phyloP scores from a whole-genome alignment of 1,140 invertebrate species.

The Maniola jurtina region DNA sequence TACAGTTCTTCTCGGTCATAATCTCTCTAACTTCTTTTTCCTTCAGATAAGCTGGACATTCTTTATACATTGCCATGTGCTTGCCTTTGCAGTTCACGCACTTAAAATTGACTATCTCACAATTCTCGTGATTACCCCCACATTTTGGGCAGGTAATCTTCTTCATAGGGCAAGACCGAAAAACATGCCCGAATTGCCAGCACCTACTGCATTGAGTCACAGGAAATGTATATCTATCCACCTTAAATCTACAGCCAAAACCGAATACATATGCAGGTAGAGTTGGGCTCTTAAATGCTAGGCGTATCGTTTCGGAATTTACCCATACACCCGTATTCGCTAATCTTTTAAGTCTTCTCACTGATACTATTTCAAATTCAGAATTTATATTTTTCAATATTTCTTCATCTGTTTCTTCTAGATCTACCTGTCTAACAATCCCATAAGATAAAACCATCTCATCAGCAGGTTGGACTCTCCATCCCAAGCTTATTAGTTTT shows the following conservation, averaged over 20 bases:
- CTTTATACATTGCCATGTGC: slow-evolving; percentile 34
- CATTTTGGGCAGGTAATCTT: slow-evolving; percentile 39
- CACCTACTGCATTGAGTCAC: slow-evolving; percentile 26
- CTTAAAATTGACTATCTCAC: slow-evolving; percentile 20
- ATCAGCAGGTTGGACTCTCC: not conserved
- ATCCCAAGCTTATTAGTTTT: slow-evolving; percentile 6
- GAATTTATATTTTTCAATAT: slow-evolving; percentile 9
- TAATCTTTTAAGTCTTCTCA: slow-evolving; percentile 3
- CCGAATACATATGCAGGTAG: slow-evolving; percentile 6
- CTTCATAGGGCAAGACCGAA: slow-evolving; percentile 23
- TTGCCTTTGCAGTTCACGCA: slow-evolving; percentile 35
- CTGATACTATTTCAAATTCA: slow-evolving; percentile 6
- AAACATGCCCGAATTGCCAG: not conserved
- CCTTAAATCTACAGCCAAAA: slow-evolving; percentile 20
- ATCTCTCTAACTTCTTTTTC: slow-evolving; percentile 15
- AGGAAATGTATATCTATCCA: slow-evolving; percentile 26
- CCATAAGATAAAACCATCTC: slow-evolving; percentile 5
- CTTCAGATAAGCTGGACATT: slow-evolving; percentile 32
- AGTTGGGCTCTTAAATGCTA: slow-evolving; percentile 3
- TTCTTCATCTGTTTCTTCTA: slow-evolving; percentile 11
- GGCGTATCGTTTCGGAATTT: not conserved
- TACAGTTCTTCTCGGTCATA: not conserved
- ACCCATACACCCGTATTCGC: not conserved
- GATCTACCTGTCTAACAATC: slow-evolving; percentile 7
- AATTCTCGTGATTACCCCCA: slow-evolving; percentile 32